phyloP scores from a whole-genome alignment of 2,888 invertebrate genomes.

The Pterostichus niger region DNA sequence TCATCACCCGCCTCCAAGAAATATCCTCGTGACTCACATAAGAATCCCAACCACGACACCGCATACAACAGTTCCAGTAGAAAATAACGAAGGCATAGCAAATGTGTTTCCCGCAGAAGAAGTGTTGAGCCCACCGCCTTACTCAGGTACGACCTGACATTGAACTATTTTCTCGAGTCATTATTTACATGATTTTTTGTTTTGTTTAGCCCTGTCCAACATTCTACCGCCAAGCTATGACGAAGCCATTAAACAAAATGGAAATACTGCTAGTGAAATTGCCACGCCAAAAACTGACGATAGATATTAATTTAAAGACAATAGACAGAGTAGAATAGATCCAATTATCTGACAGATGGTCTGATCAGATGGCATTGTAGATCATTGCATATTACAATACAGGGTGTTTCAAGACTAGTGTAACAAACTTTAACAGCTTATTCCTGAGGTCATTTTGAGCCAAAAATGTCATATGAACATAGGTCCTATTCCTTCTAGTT shows the following conservation, averaged over 20 bases:
- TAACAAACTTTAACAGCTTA: no score
- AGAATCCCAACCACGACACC: background rate
- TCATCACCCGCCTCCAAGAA: background rate
- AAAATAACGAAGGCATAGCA: background rate
- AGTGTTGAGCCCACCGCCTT: slow-evolving; percentile 51
- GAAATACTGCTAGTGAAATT: background rate
- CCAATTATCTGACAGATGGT: no score
- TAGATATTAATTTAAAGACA: background rate
- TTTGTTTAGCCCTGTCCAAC: slow-evolving; percentile 34
- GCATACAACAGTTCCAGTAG: background rate
- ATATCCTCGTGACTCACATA: slow-evolving; percentile 5
- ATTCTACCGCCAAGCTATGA: slow-evolving; percentile 60
- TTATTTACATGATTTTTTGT: slow-evolving; percentile 14
- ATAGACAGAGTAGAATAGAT: no score
- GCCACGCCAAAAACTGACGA: background rate
- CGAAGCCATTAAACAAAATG: slow-evolving; percentile 45
- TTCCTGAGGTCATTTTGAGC: no score
- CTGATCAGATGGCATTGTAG: no score
- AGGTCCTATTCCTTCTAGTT: no score
- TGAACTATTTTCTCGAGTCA: slow-evolving; percentile 27
- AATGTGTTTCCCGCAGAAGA: slow-evolving; percentile 15
- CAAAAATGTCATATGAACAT: no score
- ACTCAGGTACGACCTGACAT: slow-evolving; percentile 52
- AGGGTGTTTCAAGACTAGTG: no score
- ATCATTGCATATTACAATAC: no score